phyloP scores from a whole-genome alignment of 1,140 invertebrate genomes.

The Nixonia krombeini region DNA sequence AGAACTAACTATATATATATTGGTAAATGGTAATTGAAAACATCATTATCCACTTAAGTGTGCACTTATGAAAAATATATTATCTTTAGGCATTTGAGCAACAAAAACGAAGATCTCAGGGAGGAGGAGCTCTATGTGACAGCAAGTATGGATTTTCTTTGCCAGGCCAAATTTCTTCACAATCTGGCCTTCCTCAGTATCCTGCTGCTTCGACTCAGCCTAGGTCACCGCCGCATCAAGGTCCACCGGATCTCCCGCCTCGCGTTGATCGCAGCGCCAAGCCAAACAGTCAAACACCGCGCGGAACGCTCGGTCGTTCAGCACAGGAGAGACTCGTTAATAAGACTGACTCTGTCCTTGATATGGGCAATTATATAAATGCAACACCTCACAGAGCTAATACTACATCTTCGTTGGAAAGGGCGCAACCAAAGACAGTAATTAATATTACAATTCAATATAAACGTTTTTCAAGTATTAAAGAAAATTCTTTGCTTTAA shows the following conservation, averaged over 20 bases:
- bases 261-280: slow-evolving; percentile 84
- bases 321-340: slow-evolving; percentile 72
- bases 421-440: slow-evolving; percentile 75
- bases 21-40: no score
- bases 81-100: slow-evolving; percentile 58
- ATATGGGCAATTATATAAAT: slow-evolving; percentile 74
- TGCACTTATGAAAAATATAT: no score
- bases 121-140: slow-evolving; percentile 62
- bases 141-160: slow-evolving; percentile 78
- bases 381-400: slow-evolving; percentile 70
- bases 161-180: slow-evolving; percentile 52
- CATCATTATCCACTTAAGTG: no score
- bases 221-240: slow-evolving; percentile 72
- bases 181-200: slow-evolving; percentile 56
- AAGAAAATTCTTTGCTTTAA: no score
- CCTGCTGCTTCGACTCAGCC: slow-evolving; percentile 54
- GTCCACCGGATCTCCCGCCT: slow-evolving; percentile 85
- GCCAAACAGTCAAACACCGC: slow-evolving; percentile 71
- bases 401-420: slow-evolving; percentile 72
- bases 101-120: slow-evolving; percentile 66
- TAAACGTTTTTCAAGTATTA: no score
- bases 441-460: slow-evolving; percentile 39
- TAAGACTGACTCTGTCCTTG: slow-evolving; percentile 67
- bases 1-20: no score
- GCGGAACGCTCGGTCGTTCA: slow-evolving; percentile 69